Conservation (phyloP, 2,113 vertebrate genomes). For the Syrmaticus mikado region DNA sequence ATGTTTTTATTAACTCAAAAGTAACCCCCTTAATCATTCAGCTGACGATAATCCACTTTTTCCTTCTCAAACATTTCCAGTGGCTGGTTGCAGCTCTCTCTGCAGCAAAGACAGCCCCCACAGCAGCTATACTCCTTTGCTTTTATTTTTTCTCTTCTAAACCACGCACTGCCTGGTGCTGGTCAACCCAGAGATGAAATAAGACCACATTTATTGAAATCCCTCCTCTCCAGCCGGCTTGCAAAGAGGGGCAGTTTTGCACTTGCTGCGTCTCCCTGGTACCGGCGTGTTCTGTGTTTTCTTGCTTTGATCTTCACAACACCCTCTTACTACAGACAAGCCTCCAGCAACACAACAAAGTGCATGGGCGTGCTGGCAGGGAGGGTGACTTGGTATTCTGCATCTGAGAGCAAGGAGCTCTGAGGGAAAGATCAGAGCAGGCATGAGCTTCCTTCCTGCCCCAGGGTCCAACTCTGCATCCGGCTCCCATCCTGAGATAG, state of each 20-base stretch:
- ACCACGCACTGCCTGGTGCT: neutral
- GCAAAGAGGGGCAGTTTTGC: fast-evolving
- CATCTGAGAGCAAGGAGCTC: neutral
- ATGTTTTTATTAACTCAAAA: neutral
- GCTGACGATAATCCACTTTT: neutral
- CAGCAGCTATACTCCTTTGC: neutral
- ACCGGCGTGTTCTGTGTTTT: fast-evolving
- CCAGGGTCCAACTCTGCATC: neutral
- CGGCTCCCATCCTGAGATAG: neutral
- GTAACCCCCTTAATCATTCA: neutral
- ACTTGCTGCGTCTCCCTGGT: neutral
- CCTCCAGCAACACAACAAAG: neutral
- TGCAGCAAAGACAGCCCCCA: neutral
- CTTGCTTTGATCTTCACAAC: constrained; percentile 7
- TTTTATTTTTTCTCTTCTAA: neutral
- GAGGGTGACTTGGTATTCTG: neutral
- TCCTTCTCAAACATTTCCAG: neutral
- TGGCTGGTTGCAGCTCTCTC: neutral
- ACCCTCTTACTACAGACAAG: neutral
- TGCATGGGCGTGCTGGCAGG: fast-evolving
- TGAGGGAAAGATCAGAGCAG: neutral
- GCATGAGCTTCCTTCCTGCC: neutral
- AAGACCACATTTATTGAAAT: neutral
- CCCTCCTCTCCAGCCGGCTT: neutral
- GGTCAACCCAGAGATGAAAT: neutral